A percentile compares a stretch with the other conserved stretches of the same genome.
These are phyloP conservation scores for Sandelia bainsii DNA, from an alignment of 2,797 vertebrate genomes.

Conservation along the genomic window DNA sequence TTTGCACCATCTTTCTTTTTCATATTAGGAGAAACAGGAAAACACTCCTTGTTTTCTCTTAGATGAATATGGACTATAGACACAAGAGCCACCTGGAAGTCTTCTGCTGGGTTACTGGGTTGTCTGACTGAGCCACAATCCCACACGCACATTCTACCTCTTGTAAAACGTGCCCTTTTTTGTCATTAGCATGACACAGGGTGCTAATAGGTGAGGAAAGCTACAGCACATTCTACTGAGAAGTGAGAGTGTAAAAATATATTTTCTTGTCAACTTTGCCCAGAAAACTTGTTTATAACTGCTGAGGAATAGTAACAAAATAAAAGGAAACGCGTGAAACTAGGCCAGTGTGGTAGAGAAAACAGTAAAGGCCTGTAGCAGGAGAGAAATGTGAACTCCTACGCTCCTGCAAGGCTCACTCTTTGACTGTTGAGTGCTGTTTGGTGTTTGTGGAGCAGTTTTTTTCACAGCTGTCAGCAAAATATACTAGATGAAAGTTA, in stretches of 20 bases:
- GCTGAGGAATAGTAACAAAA: conserved; percentile 39
- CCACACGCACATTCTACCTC: background rate
- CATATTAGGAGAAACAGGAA: conserved; percentile 30
- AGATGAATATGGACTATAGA: conserved; percentile 20
- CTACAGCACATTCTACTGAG: conserved; percentile 14
- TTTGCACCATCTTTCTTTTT: conserved; percentile 22
- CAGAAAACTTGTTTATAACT: conserved; percentile 30
- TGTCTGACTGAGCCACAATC: conserved; percentile 49
- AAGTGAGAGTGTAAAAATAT: conserved; percentile 1
- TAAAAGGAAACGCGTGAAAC: conserved; percentile 46
- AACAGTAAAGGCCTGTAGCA: conserved; percentile 63
- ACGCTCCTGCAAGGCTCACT: conserved; percentile 54
- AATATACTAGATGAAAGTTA: conserved; percentile 52
- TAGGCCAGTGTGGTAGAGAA: conserved; percentile 54
- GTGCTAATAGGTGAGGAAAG: conserved; percentile 18
- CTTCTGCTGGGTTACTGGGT: conserved; percentile 25
- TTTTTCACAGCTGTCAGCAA: conserved; percentile 62
- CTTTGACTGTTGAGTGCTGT: conserved; percentile 54
- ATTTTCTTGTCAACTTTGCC: conserved; percentile 33
- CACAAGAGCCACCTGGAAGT: conserved; percentile 1
- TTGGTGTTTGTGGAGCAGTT: conserved; percentile 62
- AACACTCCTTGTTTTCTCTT: conserved; percentile 34
- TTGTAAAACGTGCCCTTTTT: conserved; percentile 20
- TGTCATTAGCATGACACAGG: conserved; percentile 15
- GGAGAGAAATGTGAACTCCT: conserved; percentile 63